Conservation (phyloP, 2,888 invertebrate species). For the Leptinotarsa juncta region DNA sequence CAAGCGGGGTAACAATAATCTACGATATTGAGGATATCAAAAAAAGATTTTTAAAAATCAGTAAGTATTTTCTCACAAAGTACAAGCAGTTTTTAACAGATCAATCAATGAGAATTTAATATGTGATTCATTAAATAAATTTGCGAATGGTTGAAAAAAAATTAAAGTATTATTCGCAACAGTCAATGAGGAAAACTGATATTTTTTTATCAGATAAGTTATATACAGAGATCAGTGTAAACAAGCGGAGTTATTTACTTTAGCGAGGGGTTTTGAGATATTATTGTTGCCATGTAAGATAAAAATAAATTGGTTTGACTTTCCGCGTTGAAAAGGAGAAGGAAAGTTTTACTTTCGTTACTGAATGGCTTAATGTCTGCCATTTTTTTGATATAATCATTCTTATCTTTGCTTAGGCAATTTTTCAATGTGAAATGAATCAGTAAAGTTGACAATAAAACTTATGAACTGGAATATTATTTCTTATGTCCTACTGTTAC, state of each 20-base stretch:
- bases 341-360: conserved; percentile 34
- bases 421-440: neutral
- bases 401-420: conserved; percentile 16
- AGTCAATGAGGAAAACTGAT: neutral
- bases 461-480: no score
- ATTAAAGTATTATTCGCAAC: neutral
- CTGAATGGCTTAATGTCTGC: conserved; percentile 9
- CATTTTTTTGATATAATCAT: conserved; percentile 22
- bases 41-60: no score
- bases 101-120: neutral
- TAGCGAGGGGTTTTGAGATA: conserved; percentile 21
- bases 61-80: no score
- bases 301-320: conserved; percentile 38
- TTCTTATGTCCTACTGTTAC: no score
- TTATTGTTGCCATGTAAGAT: conserved; percentile 39
- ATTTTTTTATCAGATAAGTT: conserved; percentile 6
- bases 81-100: no score
- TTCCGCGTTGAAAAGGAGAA: conserved; percentile 29
- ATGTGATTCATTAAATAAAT: neutral
- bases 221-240: conserved; percentile 14
- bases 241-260: conserved; percentile 26
- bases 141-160: neutral
- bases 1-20: no score
- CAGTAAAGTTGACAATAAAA: no score
- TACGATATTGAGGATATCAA: no score